phyloP scores from a whole-genome alignment of 2,113 vertebrate species.

The Apistogramma diplotaenia region DNA sequence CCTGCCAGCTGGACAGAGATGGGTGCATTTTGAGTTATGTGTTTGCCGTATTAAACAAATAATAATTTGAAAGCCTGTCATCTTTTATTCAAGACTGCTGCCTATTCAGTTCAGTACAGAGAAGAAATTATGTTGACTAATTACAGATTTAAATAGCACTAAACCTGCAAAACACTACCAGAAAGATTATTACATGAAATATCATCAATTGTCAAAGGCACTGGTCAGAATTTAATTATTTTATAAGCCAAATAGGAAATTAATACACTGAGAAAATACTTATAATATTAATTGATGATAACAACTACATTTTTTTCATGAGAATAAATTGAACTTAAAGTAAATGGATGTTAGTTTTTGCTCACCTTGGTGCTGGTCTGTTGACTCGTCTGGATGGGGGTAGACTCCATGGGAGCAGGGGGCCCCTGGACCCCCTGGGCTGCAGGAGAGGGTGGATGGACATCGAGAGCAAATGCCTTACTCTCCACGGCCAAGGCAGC shows the following conservation, averaged over 20 bases:
- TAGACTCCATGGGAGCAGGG: constrained; percentile 3
- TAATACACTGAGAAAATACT: not conserved
- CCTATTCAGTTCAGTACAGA: not conserved
- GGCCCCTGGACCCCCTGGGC: constrained; percentile 16
- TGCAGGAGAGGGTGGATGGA: constrained; percentile 55
- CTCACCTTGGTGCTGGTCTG: constrained; percentile 54
- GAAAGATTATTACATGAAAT: not conserved
- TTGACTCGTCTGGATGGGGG: constrained; percentile 23
- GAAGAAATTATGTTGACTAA: not conserved
- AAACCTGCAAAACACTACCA: not conserved
- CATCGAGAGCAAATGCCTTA: constrained; percentile 46
- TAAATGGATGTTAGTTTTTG: not conserved
- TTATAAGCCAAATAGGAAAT: not conserved
- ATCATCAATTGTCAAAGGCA: not conserved
- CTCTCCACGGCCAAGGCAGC: constrained; percentile 69
- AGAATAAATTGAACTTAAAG: not conserved
- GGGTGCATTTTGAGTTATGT: not conserved
- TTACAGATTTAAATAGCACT: not conserved
- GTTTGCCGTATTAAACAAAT: constrained; percentile 17
- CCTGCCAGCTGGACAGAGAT: constrained; percentile 41
- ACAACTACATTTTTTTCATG: accelerated
- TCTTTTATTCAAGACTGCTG: not conserved
- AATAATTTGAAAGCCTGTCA: not conserved
- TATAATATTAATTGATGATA: not conserved
- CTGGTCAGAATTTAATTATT: not conserved